Conservation (phyloP, 2,888 invertebrate species). For the Omphaloscelis lunosa region DNA sequence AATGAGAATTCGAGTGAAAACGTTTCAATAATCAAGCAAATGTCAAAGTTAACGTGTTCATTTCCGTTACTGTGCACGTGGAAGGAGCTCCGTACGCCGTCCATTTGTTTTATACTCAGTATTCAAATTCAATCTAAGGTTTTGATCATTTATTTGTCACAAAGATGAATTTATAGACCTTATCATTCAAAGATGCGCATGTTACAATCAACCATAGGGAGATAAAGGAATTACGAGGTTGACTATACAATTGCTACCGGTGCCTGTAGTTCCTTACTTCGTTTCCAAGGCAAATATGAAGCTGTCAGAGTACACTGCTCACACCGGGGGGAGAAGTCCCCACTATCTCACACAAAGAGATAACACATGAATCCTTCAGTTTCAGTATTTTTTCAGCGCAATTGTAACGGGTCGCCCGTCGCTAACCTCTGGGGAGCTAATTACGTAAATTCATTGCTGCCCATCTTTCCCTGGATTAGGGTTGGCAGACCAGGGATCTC, state of each 20-base stretch:
- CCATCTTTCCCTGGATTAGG: slow-evolving; percentile 39
- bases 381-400: slow-evolving; percentile 53
- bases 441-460: slow-evolving; percentile 61
- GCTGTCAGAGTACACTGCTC: not conserved
- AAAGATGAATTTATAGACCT: not conserved
- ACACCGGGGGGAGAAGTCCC: not conserved
- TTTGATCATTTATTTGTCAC: not conserved
- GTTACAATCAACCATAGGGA: not conserved
- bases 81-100: not conserved
- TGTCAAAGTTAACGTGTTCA: not conserved
- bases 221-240: not conserved
- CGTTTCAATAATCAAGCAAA: slow-evolving; percentile 17
- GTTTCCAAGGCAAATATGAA: slow-evolving; percentile 12
- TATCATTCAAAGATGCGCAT: no score
- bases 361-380: slow-evolving; percentile 46
- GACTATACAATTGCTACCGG: not conserved
- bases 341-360: slow-evolving; percentile 28
- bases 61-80: slow-evolving; percentile 9
- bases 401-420: slow-evolving; percentile 44
- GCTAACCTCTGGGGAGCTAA: slow-evolving; percentile 46
- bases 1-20: not conserved
- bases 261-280: not conserved
- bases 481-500: slow-evolving; percentile 19
- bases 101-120: not conserved
- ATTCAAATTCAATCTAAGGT: not conserved